Percentiles rank a stretch among this genome's conserved stretches.
These are phyloP conservation scores for Ctenochaetus hawaiiensis DNA, from an alignment of 2,797 vertebrate genomes.

Conservation along the genomic window DNA sequence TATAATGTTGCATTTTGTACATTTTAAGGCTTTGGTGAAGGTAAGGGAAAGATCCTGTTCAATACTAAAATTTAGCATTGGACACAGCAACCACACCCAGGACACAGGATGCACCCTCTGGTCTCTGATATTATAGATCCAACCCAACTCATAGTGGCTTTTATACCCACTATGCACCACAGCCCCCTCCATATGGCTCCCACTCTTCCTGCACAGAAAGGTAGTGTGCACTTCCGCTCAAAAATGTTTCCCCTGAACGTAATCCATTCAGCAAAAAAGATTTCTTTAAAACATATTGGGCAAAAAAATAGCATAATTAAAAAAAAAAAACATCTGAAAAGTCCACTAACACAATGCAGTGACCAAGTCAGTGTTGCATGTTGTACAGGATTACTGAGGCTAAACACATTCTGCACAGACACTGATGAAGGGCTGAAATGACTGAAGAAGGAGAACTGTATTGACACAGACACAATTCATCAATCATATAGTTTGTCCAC, in stretches of 20 bases:
- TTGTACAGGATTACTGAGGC: background rate
- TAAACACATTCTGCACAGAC: background rate
- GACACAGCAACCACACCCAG: background rate
- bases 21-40: too few relatives aligned
- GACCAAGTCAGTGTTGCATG: background rate
- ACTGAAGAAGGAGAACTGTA: background rate
- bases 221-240: too few relatives aligned
- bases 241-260: background rate
- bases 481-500: constrained; percentile 1
- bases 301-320: background rate
- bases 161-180: too few relatives aligned
- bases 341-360: background rate
- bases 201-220: background rate
- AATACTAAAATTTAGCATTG: too few relatives aligned
- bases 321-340: background rate
- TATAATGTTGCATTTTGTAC: too few relatives aligned
- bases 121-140: background rate
- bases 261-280: background rate
- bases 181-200: background rate
- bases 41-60: too few relatives aligned
- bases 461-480: background rate
- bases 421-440: background rate
- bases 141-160: too few relatives aligned
- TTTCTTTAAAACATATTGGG: background rate
- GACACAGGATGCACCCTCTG: too few relatives aligned